Base-by-base conservation (phyloP, 2,888 invertebrate species). In the Clitarchus hookeri region DNA sequence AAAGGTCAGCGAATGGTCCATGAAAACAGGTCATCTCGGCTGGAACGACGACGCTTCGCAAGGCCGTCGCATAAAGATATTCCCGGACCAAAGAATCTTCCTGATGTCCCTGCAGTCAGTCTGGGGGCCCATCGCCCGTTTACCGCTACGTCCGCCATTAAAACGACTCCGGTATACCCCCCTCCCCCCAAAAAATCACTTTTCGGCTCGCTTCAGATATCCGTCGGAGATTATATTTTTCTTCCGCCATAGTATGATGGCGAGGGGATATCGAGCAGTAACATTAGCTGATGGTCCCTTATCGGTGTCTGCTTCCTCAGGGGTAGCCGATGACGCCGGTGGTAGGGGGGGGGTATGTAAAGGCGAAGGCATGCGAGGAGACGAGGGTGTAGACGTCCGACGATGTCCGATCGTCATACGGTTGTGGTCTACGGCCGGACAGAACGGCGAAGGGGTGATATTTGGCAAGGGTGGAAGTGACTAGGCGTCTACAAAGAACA, bases 201-300 rank as follows among this genome's bases (percentile, higher is more conserved):
- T 23, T 65, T n/a, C 6, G 0, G 11, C 65, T 65, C 23, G 65
- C 65, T 65, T 23, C 65, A 65, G 65, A 65, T 65, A n/a, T 65
- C 65, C 65, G n/a, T 65, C 65, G n/a, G 65, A 65, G 65, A 65
- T 65, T 0, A n/a, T 65, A 65, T 65, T 65, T 65, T 65, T 65
- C 65, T 16, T 65, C 65, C n/a, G 8, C 65, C n/a, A 65, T 19
- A 65, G 65, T 11, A 16, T n/a, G 65, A 9, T 3, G 65, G 19
- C 8, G 23, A n/a, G 19, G 8, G n/a, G n/a, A 9, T n/a, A 19
- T 19, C 13, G 53, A 8, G 65, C n/a, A 19, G 65, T 65, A 65
- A 65, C 65, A 65, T 65, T 65, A 65, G 65, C 65, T 65, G 65
- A 65, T 65, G 65, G 65, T 65, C 65, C n/a, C 65, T 65, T 65